phyloP scores from a whole-genome alignment of 2,797 vertebrate species.

The Hybognathus amarus region DNA sequence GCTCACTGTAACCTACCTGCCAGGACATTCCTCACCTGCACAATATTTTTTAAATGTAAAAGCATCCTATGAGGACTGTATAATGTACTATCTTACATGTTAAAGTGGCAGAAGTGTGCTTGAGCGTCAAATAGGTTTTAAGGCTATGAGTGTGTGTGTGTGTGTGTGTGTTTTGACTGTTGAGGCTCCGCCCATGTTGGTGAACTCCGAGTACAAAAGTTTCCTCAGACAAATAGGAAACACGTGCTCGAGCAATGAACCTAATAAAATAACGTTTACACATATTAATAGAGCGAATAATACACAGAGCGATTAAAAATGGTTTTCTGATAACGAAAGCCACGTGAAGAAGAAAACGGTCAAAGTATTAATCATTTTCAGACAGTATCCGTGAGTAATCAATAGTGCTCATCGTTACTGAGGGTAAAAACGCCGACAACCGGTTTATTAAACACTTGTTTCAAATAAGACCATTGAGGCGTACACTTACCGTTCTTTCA shows the following conservation, averaged over 20 bases:
- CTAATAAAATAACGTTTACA: not conserved
- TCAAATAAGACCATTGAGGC: not conserved
- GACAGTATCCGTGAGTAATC: not conserved
- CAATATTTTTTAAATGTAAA: not conserved
- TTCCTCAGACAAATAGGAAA: constrained; percentile 23
- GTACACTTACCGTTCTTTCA: constrained; percentile 15
- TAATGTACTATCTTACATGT: not conserved
- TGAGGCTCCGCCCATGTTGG: constrained; percentile 1
- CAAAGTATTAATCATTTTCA: not conserved
- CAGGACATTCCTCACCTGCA: no score
- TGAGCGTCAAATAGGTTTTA: not conserved
- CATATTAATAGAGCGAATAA: not conserved
- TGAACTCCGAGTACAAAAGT: constrained; percentile 24
- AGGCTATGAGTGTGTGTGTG: not conserved
- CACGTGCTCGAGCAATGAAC: constrained; percentile 4
- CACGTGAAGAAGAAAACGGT: not conserved
- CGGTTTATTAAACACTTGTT: not conserved
- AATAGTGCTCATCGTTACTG: not conserved
- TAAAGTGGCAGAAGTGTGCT: not conserved
- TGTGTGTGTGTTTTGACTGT: not conserved
- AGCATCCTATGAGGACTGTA: not conserved
- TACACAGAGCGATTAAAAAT: not conserved
- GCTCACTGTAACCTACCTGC: not conserved
- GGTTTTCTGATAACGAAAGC: not conserved
- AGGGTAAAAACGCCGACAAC: not conserved